These are phyloP conservation scores for Metalampra italica DNA, from an alignment of 2,888 invertebrate species.

Conservation along the genomic window DNA sequence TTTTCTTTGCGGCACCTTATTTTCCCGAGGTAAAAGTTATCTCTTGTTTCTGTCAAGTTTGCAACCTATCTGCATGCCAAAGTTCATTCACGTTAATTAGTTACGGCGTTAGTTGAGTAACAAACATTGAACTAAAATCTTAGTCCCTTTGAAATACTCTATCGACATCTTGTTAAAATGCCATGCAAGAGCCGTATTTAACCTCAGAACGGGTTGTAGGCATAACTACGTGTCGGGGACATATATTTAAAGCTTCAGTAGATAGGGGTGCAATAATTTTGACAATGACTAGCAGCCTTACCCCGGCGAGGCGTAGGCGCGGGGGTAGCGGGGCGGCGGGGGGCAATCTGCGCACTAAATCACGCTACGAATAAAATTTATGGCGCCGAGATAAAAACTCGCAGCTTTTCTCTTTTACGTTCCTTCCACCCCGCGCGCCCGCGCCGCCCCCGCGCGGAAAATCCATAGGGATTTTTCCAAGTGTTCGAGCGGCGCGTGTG, in stretches of 20 bases:
- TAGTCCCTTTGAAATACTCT: not conserved
- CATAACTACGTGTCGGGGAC: conserved; percentile 70
- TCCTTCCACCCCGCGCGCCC: conserved; percentile 57
- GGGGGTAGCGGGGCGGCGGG: conserved; percentile 57
- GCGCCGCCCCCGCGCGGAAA: conserved; percentile 57
- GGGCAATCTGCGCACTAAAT: conserved; percentile 80
- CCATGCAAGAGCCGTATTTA: conserved; percentile 27
- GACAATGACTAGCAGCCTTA: conserved; percentile 79
- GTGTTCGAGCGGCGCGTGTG: conserved; percentile 75
- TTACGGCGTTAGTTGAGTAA: not conserved
- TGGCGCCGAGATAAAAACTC: conserved; percentile 81
- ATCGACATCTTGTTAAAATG: conserved; percentile 37
- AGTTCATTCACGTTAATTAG: not conserved
- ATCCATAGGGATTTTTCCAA: conserved; percentile 79
- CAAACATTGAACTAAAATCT: not conserved
- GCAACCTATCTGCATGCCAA: no score
- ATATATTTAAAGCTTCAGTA: conserved; percentile 78
- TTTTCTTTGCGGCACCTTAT: no score
- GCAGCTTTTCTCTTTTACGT: conserved; percentile 81
- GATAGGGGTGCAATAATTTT: conserved; percentile 80
- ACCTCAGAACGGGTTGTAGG: conserved; percentile 64
- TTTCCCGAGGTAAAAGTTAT: no score
- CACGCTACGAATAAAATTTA: conserved; percentile 81
- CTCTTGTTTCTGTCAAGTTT: no score
- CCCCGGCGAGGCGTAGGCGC: conserved; percentile 74